Conservation (phyloP, 2,113 vertebrate species). For the Cervus canadensis region DNA sequence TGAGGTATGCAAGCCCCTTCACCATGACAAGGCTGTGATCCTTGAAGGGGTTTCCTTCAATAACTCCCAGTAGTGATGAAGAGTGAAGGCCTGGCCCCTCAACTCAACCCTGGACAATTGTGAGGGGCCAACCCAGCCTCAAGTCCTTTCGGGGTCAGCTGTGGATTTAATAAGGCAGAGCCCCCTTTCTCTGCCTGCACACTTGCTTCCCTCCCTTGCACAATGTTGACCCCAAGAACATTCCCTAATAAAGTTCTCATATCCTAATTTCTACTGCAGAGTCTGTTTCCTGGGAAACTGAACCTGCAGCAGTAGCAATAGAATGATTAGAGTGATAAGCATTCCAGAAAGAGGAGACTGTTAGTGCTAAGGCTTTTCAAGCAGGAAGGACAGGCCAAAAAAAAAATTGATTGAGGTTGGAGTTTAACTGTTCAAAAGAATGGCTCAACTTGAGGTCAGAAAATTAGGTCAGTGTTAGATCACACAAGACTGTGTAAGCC, state of each 20-base stretch:
- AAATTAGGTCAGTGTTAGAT: neutral
- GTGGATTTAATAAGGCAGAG: neutral
- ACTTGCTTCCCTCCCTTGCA: neutral
- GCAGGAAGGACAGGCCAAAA: neutral
- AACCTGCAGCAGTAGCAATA: neutral
- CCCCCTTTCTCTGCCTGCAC: neutral
- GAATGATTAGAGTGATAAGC: neutral
- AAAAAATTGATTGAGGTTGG: neutral
- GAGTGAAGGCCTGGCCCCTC: neutral
- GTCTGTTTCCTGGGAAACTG: neutral
- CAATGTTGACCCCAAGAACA: neutral
- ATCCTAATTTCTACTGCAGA: neutral
- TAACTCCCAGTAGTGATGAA: neutral
- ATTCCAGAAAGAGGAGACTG: neutral
- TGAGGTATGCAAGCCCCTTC: neutral
- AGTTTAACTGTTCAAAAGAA: neutral
- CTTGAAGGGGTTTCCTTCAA: neutral
- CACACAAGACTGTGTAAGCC: neutral
- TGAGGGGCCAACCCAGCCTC: neutral
- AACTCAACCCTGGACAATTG: neutral
- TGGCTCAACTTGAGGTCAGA: neutral
- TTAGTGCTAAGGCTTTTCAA: neutral
- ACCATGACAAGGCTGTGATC: neutral
- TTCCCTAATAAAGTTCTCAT: neutral
- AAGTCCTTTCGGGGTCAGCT: rapidly evolving